Conservation (phyloP, 2,888 invertebrate species). For the Orgyia antiqua region DNA sequence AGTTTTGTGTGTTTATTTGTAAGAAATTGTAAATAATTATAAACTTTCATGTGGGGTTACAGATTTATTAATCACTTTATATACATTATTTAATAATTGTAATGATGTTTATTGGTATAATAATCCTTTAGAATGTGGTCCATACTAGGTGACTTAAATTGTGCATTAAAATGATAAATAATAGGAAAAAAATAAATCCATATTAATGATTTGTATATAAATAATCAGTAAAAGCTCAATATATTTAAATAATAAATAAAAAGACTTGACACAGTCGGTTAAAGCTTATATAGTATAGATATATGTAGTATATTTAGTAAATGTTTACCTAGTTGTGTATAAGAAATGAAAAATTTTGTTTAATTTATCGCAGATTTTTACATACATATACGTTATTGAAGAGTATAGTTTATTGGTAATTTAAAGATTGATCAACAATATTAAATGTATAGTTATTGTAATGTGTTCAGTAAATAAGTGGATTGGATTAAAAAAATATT, state of each 20-base stretch:
- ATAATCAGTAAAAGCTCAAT: slow-evolving; percentile 69
- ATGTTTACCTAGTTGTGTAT: slow-evolving; percentile 44
- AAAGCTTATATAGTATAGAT: slow-evolving; percentile 63
- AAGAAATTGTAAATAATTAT: slow-evolving; percentile 29
- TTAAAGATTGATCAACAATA: slow-evolving; percentile 43
- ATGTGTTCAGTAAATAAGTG: slow-evolving; percentile 64
- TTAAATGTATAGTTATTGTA: slow-evolving; percentile 40
- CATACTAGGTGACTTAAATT: slow-evolving; percentile 76
- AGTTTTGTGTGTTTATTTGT: slow-evolving; percentile 24
- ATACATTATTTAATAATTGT: slow-evolving; percentile 12
- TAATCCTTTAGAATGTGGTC: slow-evolving; percentile 69
- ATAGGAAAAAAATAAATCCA: slow-evolving; percentile 46
- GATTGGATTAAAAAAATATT: slow-evolving; percentile 12
- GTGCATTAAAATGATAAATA: slow-evolving; percentile 69
- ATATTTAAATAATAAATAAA: slow-evolving; percentile 62
- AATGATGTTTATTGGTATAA: slow-evolving; percentile 23
- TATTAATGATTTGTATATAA: slow-evolving; percentile 57
- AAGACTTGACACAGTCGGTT: slow-evolving; percentile 68
- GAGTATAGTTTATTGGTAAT: slow-evolving; percentile 33
- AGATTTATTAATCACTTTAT: slow-evolving; percentile 15
- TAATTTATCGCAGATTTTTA: slow-evolving; percentile 40
- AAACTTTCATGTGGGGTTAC: slow-evolving; percentile 29
- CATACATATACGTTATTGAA: slow-evolving; percentile 47
- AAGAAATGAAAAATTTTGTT: slow-evolving; percentile 27
- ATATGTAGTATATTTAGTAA: slow-evolving; percentile 47